A percentile compares a stretch with the other conserved stretches of the same genome.
These are phyloP conservation scores for Hippoglossus stenolepis DNA, from an alignment of 2,113 vertebrate species.

Conservation along the genomic window DNA sequence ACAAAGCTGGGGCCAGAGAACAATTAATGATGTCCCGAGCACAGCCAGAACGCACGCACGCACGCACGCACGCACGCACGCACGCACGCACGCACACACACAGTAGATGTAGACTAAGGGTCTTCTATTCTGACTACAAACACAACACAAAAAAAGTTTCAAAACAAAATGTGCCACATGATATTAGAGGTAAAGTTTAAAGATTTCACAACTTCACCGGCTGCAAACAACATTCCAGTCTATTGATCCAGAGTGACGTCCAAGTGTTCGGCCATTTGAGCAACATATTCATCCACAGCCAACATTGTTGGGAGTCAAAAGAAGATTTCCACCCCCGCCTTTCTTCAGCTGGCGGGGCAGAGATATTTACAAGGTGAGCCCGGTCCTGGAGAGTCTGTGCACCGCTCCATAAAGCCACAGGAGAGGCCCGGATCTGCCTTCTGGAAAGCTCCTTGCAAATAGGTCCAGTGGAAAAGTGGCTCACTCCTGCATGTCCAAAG, in stretches of 20 bases:
- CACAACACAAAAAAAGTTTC: background rate
- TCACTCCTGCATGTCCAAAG: slow-evolving; percentile 14
- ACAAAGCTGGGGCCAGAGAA: slow-evolving; percentile 60
- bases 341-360: slow-evolving; percentile 24
- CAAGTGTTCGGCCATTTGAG: slow-evolving; percentile 36
- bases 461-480: slow-evolving; percentile 60
- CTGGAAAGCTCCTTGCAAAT: slow-evolving; percentile 66
- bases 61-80: slow-evolving; percentile 17
- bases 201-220: slow-evolving; percentile 12
- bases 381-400: slow-evolving; percentile 33
- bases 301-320: slow-evolving; percentile 23
- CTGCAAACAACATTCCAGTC: slow-evolving; percentile 44
- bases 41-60: slow-evolving; percentile 29
- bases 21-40: slow-evolving; percentile 42
- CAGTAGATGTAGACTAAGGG: background rate
- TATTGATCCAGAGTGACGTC: slow-evolving; percentile 18
- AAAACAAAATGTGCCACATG: background rate
- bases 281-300: slow-evolving; percentile 16
- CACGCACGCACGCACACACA: slow-evolving; percentile 22
- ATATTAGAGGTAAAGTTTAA: background rate
- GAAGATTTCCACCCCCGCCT: slow-evolving; percentile 23
- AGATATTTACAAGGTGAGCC: slow-evolving; percentile 72
- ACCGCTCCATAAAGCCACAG: slow-evolving; percentile 54
- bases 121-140: background rate
- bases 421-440: slow-evolving; percentile 39